phyloP scores from a whole-genome alignment of 2,113 vertebrate species.

The Lampris incognitus region DNA sequence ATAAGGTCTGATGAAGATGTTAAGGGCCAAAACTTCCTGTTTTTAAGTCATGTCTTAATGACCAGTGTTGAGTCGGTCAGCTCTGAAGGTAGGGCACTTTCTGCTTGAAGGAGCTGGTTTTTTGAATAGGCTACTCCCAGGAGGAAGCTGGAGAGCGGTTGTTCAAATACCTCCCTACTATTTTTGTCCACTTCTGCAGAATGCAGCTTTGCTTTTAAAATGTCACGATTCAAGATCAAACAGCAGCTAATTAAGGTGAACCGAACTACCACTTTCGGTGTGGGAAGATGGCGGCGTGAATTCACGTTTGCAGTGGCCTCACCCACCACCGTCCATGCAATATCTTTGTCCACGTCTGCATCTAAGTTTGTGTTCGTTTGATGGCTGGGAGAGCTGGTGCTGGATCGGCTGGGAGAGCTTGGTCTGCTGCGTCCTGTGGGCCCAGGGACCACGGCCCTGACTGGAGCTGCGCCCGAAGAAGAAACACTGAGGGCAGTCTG shows the following conservation, averaged over 20 bases:
- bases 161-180: conserved; percentile 1
- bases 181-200: neutral
- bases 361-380: no score
- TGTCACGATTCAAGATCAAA: neutral
- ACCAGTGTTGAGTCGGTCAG: conserved; percentile 22
- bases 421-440: no score
- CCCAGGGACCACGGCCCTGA: no score
- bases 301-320: no score
- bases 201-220: neutral
- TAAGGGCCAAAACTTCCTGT: conserved; percentile 14
- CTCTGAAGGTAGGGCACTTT: conserved; percentile 34
- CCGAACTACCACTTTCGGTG: neutral
- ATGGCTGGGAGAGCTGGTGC: no score
- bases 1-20: conserved; percentile 21
- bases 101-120: neutral
- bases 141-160: conserved; percentile 6
- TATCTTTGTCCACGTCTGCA: no score
- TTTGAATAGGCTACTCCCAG: conserved; percentile 25
- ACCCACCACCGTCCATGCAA: no score
- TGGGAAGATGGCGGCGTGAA: no score
- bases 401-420: no score
- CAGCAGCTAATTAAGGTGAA: neutral
- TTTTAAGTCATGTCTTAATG: conserved; percentile 59
- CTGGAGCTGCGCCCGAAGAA: no score
- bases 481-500: no score